phyloP scores from a whole-genome alignment of 35 echinoderm and acorn worm genomes.

The Ophioderma brevispina region DNA sequence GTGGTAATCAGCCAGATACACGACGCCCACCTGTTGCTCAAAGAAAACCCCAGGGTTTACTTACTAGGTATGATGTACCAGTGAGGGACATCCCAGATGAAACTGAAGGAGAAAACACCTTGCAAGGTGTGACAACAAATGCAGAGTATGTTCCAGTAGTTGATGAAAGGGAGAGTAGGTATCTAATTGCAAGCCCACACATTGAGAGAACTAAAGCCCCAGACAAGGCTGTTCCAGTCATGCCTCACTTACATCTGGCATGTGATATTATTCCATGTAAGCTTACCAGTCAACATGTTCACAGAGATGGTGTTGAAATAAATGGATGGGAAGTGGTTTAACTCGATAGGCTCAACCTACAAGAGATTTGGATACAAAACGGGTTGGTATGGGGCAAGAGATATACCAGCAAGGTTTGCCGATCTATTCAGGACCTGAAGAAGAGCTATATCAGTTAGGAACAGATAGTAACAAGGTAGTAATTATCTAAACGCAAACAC shows the following conservation, averaged over 20 bases:
- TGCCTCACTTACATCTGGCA: conserved; percentile 88
- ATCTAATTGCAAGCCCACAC: conserved; percentile 50
- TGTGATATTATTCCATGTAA: conserved; percentile 94
- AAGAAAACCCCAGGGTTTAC: too few relatives aligned
- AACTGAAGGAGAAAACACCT: not conserved
- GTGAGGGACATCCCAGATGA: not conserved
- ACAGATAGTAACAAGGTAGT: too few relatives aligned
- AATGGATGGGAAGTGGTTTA: too few relatives aligned
- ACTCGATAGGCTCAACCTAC: too few relatives aligned
- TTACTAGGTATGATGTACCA: not conserved
- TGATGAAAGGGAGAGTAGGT: not conserved
- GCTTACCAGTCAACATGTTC: conserved; percentile 27
- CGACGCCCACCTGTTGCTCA: too few relatives aligned
- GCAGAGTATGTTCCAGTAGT: too few relatives aligned
- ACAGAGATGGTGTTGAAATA: conserved; percentile 6
- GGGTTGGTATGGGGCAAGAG: too few relatives aligned
- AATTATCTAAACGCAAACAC: not conserved
- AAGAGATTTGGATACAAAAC: too few relatives aligned
- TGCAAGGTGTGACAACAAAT: not conserved
- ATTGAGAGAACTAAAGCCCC: not conserved
- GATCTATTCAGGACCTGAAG: too few relatives aligned
- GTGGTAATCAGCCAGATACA: not conserved
- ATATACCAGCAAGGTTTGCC: too few relatives aligned
- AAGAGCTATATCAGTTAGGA: too few relatives aligned
- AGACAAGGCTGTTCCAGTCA: not conserved